Conservation (phyloP, 2,113 vertebrate species). For the Mobula birostris region DNA sequence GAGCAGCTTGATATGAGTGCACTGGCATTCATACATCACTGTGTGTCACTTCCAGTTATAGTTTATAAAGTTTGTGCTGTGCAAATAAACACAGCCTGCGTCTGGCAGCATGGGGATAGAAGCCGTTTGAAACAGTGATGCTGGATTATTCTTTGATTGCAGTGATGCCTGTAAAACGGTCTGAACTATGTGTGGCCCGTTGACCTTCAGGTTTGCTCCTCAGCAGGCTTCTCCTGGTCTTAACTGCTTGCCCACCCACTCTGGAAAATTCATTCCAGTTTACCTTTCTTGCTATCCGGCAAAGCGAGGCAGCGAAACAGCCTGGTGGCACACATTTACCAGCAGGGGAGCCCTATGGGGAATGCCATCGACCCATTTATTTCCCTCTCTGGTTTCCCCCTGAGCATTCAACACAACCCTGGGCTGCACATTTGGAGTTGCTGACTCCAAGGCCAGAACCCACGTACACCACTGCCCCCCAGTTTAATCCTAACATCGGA, state of each 20-base stretch:
- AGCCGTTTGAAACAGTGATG: neutral
- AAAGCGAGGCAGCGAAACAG: neutral
- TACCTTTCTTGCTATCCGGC: neutral
- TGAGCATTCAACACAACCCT: neutral
- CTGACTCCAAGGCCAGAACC: no score
- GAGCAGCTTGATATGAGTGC: neutral
- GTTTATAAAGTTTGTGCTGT: neutral
- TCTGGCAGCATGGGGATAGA: neutral
- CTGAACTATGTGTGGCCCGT: neutral
- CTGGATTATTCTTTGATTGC: neutral
- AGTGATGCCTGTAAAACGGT: neutral
- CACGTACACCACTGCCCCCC: no score
- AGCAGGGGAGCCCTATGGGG: neutral
- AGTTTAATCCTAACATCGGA: no score
- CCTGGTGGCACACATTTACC: neutral
- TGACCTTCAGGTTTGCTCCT: neutral
- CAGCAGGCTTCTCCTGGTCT: neutral
- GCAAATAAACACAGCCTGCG: neutral
- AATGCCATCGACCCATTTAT: neutral
- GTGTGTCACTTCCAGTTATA: neutral
- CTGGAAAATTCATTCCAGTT: neutral
- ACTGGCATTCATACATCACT: neutral
- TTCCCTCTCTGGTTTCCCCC: neutral
- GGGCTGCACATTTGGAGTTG: no score
- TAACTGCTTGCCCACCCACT: neutral